Evolutionary conservation across 2,888 invertebrate genomes (phyloP).

Genomic region (Crioceris asparagi): DNA sequence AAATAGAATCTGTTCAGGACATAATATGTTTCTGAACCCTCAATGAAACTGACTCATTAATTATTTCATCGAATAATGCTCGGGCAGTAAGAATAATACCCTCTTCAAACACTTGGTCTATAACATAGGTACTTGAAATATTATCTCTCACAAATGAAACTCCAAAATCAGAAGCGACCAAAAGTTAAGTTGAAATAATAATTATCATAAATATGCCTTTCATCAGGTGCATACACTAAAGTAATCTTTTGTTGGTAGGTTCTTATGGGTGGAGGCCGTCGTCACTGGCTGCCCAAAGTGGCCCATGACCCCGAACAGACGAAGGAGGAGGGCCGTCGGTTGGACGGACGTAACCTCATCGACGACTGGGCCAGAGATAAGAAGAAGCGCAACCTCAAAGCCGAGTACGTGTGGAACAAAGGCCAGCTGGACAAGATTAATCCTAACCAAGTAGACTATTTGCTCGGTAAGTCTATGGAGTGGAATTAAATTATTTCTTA

Average conservation of each 20-base stretch:
- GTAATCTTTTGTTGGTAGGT: conserved; percentile 48
- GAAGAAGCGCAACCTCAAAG: conserved; percentile 53
- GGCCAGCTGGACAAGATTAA: conserved; percentile 61
- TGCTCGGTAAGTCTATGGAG: conserved; percentile 62
- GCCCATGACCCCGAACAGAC: conserved; percentile 59
- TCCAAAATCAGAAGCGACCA: too few relatives aligned
- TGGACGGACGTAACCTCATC: conserved; percentile 68
- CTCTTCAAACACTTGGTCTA: too few relatives aligned
- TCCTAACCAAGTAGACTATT: conserved; percentile 58
- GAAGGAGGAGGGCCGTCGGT: conserved; percentile 57
- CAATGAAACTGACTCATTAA: too few relatives aligned
- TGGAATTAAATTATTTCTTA: too few relatives aligned
- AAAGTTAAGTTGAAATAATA: too few relatives aligned
- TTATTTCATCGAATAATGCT: too few relatives aligned
- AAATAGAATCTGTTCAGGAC: too few relatives aligned
- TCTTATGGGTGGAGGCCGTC: conserved; percentile 65
- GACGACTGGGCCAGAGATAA: conserved; percentile 71
- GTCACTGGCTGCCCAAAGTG: conserved; percentile 64
- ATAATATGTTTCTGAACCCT: too few relatives aligned
- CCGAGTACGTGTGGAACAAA: conserved; percentile 63
- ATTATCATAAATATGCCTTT: too few relatives aligned
- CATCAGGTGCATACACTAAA: not conserved
- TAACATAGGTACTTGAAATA: too few relatives aligned
- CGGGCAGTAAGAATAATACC: too few relatives aligned
- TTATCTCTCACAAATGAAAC: too few relatives aligned